Conservation (phyloP, 1,140 invertebrate genomes). For the Leptonema lineaticorne region DNA sequence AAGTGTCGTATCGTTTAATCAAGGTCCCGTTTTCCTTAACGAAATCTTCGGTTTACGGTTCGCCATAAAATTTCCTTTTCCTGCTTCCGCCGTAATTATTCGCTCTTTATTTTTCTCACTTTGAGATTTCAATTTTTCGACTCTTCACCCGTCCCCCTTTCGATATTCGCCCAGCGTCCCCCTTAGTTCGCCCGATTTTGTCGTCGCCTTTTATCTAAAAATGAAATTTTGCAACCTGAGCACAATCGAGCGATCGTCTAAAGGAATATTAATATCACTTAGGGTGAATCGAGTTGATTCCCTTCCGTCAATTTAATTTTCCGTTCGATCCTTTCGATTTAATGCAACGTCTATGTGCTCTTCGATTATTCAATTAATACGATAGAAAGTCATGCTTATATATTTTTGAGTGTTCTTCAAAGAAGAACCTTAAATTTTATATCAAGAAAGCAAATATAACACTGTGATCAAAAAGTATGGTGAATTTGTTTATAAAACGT, state of each 20-base stretch:
- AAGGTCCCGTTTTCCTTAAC: not conserved
- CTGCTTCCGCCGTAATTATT: conserved; percentile 14
- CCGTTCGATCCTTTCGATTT: too few species aligned
- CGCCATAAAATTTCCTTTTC: conserved; percentile 8
- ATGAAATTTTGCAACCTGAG: conserved; percentile 14
- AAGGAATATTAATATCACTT: conserved; percentile 15
- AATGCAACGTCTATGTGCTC: too few species aligned
- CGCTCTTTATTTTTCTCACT: conserved; percentile 16
- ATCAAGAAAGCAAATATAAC: too few species aligned
- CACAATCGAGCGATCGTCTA: conserved; percentile 1
- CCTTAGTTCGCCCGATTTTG: not conserved
- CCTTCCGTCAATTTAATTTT: not conserved
- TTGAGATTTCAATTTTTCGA: conserved; percentile 9
- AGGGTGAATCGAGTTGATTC: too few species aligned
- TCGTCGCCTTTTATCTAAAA: conserved; percentile 10
- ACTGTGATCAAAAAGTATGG: too few species aligned
- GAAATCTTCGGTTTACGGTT: not conserved
- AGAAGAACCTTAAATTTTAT: too few species aligned
- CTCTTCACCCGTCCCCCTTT: not conserved
- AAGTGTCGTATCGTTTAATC: conserved; percentile 1
- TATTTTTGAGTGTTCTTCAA: too few species aligned
- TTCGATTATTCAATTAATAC: too few species aligned
- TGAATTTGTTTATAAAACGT: too few species aligned
- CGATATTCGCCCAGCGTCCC: not conserved
- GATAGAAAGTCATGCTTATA: too few species aligned